Evolutionary conservation across 2,113 vertebrate genomes (phyloP).

Genomic region (Bostrychus sinensis): DNA sequence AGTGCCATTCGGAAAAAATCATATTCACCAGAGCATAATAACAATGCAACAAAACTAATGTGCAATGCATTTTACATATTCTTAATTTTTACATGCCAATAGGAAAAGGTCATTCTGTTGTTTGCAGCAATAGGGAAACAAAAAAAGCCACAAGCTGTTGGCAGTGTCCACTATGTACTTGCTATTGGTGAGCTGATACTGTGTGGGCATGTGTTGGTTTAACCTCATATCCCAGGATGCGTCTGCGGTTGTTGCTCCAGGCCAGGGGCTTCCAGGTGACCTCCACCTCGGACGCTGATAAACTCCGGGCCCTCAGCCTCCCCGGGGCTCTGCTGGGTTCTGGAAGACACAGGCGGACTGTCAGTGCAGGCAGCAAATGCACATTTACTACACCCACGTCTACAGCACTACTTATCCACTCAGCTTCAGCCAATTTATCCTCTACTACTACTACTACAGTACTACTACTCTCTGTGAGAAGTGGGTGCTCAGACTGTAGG

Average conservation of each 20-base stretch:
- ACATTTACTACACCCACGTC: constrained; percentile 39
- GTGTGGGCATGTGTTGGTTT: constrained; percentile 69
- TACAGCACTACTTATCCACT: constrained; percentile 8
- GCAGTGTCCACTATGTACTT: constrained; percentile 23
- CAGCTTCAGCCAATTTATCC: constrained; percentile 1
- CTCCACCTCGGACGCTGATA: constrained; percentile 90
- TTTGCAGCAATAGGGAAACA: neutral
- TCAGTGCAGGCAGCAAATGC: constrained; percentile 12
- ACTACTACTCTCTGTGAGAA: constrained; percentile 1
- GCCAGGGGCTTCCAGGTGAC: constrained; percentile 88
- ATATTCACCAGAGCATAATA: too few species aligned
- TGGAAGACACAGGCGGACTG: constrained; percentile 62
- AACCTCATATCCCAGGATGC: constrained; percentile 95
- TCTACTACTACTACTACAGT: too few species aligned
- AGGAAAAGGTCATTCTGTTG: constrained; percentile 20
- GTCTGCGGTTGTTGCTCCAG: constrained; percentile 87
- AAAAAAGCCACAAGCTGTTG: constrained; percentile 26
- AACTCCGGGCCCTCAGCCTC: constrained; percentile 84
- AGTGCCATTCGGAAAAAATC: too few species aligned
- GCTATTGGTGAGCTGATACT: too few species aligned
- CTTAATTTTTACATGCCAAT: neutral
- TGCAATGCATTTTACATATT: neutral
- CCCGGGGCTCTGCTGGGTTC: constrained; percentile 88
- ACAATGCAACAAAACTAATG: neutral
- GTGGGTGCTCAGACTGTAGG: neutral